Conservation (phyloP, 2,797 vertebrate genomes). For the Lepilemur septentrionalis region DNA sequence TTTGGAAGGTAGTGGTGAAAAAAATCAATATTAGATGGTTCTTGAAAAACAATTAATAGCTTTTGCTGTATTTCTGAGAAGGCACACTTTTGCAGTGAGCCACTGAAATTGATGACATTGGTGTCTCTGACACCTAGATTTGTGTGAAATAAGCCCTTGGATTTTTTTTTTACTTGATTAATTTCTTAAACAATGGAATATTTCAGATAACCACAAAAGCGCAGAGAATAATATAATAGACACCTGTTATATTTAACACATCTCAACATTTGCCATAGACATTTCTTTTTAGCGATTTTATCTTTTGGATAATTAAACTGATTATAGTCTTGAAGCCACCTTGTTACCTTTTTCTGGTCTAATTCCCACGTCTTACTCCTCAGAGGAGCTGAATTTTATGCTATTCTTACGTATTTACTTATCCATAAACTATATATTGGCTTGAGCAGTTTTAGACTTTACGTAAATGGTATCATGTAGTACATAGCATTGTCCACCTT, state of each 20-base stretch:
- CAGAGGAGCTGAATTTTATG: constrained; percentile 16
- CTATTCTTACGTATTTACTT: background rate
- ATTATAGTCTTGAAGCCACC: background rate
- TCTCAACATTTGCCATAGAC: background rate
- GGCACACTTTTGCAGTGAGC: background rate
- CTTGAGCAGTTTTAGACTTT: background rate
- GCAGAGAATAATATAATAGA: background rate
- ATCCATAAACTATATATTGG: background rate
- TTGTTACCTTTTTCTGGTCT: background rate
- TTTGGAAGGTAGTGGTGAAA: background rate
- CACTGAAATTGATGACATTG: background rate
- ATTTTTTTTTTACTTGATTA: background rate
- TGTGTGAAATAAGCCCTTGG: background rate
- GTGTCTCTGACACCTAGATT: background rate
- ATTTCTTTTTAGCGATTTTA: constrained; percentile 12
- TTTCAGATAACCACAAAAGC: constrained; percentile 12
- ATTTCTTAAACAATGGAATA: constrained; percentile 27
- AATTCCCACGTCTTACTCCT: background rate
- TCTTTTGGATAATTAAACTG: background rate
- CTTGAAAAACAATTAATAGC: background rate
- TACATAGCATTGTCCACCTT: background rate
- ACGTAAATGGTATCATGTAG: background rate
- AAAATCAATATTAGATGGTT: background rate
- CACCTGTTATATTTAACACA: background rate
- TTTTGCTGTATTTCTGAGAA: background rate